Evolutionary conservation across 2,113 vertebrate genomes (phyloP).

Genomic region (Lamprotornis superbus): DNA sequence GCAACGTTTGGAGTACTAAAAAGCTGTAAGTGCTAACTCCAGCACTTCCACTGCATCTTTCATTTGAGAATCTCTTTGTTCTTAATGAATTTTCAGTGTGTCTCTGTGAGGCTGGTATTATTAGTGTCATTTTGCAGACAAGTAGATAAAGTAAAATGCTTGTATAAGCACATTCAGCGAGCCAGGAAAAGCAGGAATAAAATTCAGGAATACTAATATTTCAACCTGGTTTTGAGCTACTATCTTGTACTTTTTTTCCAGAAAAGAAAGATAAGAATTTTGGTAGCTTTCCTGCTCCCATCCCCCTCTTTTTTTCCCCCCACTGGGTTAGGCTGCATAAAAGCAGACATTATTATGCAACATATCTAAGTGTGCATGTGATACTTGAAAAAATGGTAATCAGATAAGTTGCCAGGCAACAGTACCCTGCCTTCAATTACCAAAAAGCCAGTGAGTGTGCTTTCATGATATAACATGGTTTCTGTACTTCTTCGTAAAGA

Average conservation of each 20-base stretch:
- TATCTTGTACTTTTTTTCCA: not conserved
- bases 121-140: conserved; percentile 47
- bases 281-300: not conserved
- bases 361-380: conserved; percentile 49
- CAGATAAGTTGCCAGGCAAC: conserved; percentile 68
- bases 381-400: conserved; percentile 67
- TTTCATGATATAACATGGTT: conserved; percentile 34
- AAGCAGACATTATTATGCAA: conserved; percentile 57
- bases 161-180: conserved; percentile 21
- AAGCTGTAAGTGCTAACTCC: conserved; percentile 8
- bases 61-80: not conserved
- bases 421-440: conserved; percentile 50
- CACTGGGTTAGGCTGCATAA: not conserved
- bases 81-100: conserved; percentile 28
- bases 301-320: not conserved
- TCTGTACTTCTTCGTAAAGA: conserved; percentile 22
- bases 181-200: not conserved
- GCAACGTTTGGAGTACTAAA: not conserved
- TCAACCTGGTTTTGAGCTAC: not conserved
- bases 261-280: not conserved
- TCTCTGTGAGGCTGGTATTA: conserved; percentile 20
- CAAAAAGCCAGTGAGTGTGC: conserved; percentile 47
- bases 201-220: conserved; percentile 23
- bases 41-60: not conserved
- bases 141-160: conserved; percentile 41